phyloP scores from a whole-genome alignment of 1,140 invertebrate genomes.

The Temnothorax curvispinosus region DNA sequence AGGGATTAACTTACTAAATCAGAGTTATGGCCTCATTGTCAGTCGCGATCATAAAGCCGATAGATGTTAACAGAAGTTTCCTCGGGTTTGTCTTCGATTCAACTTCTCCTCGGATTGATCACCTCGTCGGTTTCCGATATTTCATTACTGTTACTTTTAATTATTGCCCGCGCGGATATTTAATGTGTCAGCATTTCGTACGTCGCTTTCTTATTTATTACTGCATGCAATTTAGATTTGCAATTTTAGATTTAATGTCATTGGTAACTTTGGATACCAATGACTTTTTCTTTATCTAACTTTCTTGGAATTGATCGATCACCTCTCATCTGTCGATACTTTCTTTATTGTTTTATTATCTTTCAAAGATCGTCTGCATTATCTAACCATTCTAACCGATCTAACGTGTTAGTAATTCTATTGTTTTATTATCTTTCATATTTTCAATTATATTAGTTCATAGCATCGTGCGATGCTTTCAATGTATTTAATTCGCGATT shows the following conservation, averaged over 20 bases:
- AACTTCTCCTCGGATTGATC: conserved; percentile 36
- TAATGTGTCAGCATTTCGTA: conserved; percentile 11
- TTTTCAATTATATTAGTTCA: background rate
- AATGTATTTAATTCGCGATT: background rate
- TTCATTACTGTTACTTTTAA: conserved; percentile 26
- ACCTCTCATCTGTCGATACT: background rate
- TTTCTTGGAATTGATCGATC: background rate
- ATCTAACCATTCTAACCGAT: no score
- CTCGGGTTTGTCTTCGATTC: conserved; percentile 37
- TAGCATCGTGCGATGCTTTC: background rate
- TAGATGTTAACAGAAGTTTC: conserved; percentile 56
- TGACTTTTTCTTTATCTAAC: background rate
- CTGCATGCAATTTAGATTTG: background rate
- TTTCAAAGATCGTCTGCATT: background rate
- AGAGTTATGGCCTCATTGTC: conserved; percentile 69
- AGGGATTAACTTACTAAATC: conserved; percentile 71
- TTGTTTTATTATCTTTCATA: background rate
- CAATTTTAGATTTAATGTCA: background rate
- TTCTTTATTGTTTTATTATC: background rate
- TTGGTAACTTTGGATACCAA: background rate
- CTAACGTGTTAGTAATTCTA: background rate
- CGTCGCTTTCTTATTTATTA: background rate
- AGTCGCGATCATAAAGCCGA: conserved; percentile 60
- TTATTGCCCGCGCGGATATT: conserved; percentile 7
- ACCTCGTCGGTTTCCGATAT: conserved; percentile 1